Evolutionary conservation across 2,113 vertebrate genomes (phyloP), one percentile per base, ranked within the genome.

Genomic region (Raja brachyura): DNA sequence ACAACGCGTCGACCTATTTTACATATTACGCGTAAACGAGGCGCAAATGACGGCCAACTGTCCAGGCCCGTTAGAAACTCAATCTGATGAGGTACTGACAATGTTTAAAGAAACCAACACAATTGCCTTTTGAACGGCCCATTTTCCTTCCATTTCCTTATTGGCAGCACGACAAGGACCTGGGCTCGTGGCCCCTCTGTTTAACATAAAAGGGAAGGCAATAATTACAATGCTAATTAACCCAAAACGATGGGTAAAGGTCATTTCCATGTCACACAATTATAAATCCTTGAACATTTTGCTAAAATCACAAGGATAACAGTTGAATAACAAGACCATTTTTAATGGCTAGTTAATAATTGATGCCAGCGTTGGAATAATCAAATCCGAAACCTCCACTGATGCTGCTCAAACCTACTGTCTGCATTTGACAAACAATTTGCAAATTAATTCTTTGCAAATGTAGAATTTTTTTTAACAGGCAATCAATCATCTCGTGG

Each of bases 311-410:
- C 68, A 74, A 73, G 90, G 90, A 92, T 73, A 92, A 92, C 90
- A 92, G 66, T 66, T 92, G 90, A 92, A 92, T 92, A 92, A 92
- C 33, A 20, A 92, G 73, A 92, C 90, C 66, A 74, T 92, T 92
- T 90, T 90, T 90, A 90, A 90, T 92, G 90, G 73, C 73, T 92
- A 92, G 73, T 92, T 92, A 90, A 92, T 92, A 92, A 92, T 92
- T 92, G 66, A 74, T 73, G 90, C 9, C 68, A 92, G 90, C 73
- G 70, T 66, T 73, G 73, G 90, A 92, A 92, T 92, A 92, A 92
- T 92, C 90, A 90, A 39, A 70, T 6, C 66, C 16, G 39, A 68
- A 90, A 70, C 33, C 39, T 92, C 39, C 90, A 92, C 22, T 73
- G 66, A 92, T 73, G 66, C 48, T 92, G 33, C 14, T 14, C 66